phyloP scores from a whole-genome alignment of 2,797 vertebrate species.

The Amphiprion clarkii region DNA sequence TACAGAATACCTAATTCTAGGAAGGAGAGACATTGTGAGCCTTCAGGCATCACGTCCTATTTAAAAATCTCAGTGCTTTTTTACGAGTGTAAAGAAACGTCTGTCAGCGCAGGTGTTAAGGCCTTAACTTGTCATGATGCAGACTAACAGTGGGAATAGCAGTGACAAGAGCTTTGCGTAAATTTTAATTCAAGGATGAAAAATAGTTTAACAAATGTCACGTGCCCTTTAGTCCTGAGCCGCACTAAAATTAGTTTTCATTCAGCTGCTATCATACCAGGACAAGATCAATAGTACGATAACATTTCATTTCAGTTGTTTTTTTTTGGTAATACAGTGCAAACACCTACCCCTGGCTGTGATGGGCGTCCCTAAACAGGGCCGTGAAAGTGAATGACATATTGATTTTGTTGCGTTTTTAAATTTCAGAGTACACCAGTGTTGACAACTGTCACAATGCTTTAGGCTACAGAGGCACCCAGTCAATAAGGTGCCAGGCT shows the following conservation, averaged over 20 bases:
- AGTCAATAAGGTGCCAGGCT: slow-evolving; percentile 46
- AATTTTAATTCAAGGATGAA: not conserved
- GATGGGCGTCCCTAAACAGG: slow-evolving; percentile 25
- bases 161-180: not conserved
- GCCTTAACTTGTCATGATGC: no score
- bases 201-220: not conserved
- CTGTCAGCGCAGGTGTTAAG: not conserved
- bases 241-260: not conserved
- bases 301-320: not conserved
- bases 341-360: slow-evolving; percentile 1
- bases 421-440: slow-evolving; percentile 28
- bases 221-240: not conserved
- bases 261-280: not conserved
- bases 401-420: slow-evolving; percentile 44
- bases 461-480: slow-evolving; percentile 30
- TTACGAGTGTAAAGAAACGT: not conserved
- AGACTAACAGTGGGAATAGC: not conserved
- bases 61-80: slow-evolving; percentile 6
- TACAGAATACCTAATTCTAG: not conserved
- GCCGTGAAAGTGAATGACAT: slow-evolving; percentile 41
- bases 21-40: not conserved
- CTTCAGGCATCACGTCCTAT: not conserved
- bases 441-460: slow-evolving; percentile 61
- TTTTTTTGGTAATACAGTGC: not conserved
- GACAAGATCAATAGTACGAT: not conserved